Evolutionary conservation across 2,888 invertebrate species (phyloP), one percentile per base, ranked within the genome.

Genomic region (Panopea generosa): DNA sequence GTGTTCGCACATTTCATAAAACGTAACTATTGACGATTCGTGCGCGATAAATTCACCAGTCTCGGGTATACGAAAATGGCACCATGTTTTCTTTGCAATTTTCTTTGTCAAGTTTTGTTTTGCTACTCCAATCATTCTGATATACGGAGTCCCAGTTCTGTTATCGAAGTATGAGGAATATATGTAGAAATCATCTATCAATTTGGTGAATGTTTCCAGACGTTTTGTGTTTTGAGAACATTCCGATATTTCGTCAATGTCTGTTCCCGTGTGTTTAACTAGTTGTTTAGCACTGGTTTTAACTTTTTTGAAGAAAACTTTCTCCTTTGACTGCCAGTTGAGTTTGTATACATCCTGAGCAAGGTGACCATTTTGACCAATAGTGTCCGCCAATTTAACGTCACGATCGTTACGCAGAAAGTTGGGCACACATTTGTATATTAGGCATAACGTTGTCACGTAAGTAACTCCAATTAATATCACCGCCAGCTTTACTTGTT

Each of bases 1-100:
- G 61, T 89, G 89, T 76, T 90, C 90, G 75, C 80, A 80, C 77
- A 77, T 77, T 55, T 80, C 76, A 24, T 80, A 80, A 6, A 68
- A 55, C 7, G 18, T 50, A 6, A 67, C 33, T 20, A 40, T 57
- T 24, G 59, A 47, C 6, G 52, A 27, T 50, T 61, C 66, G 33
- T 38, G 11, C 2, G 22, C 45, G 22, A n/a, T n/a, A n/a, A n/a
- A n/a, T n/a, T 68, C 20, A 14, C 29, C 22, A 14, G n/a, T 22
- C 11, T 22, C 27, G 3, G 24, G 20, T 24, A 45, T 50, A 22
- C 60, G n/a, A 57, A 80, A 80, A 53, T 70, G 65, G 29, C 80
- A 80, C 33, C 56, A 29, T 22, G 66, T 53, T 11, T 27, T 22
- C 2, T 57, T 20, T 40, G 38, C n/a, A 2, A 50, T 22, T 26